Evolutionary conservation across 2,888 invertebrate genomes (phyloP).

Genomic region (Sepioteuthis lessoniana): DNA sequence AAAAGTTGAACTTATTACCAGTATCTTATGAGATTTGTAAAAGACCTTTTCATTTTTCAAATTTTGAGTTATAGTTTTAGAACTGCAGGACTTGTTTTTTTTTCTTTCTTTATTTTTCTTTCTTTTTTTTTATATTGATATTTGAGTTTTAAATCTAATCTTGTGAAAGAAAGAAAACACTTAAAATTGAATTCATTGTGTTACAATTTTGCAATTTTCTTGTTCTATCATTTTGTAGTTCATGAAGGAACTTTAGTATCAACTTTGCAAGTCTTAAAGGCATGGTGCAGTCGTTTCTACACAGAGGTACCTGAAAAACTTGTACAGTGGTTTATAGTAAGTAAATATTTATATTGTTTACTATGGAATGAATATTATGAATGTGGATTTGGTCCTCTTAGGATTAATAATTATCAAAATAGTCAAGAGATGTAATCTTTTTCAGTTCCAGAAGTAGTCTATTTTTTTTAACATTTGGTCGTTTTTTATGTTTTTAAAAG

Average conservation of each 20-base stretch:
- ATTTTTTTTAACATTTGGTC: no score
- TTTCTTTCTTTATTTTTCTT: no score
- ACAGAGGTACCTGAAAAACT: slow-evolving; percentile 82
- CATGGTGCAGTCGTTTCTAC: slow-evolving; percentile 84
- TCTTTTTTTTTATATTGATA: no score
- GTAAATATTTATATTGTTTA: slow-evolving; percentile 47
- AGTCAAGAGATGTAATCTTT: no score
- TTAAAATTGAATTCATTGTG: neutral
- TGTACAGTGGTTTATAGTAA: slow-evolving; percentile 79
- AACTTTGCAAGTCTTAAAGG: slow-evolving; percentile 85
- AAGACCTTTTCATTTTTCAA: neutral
- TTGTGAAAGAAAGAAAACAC: no score
- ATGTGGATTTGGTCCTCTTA: no score
- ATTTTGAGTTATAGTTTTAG: neutral
- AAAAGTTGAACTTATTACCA: neutral
- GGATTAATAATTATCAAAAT: no score
- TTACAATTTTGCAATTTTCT: neutral
- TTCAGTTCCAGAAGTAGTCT: no score
- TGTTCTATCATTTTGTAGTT: slow-evolving; percentile 76
- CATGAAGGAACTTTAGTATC: slow-evolving; percentile 92
- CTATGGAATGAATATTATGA: no score
- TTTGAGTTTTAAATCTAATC: no score
- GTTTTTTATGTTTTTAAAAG: no score
- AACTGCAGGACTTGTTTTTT: no score
- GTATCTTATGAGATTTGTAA: neutral